phyloP scores from a whole-genome alignment of 1,140 invertebrate species.

The Mizuhopecten yessoensis region DNA sequence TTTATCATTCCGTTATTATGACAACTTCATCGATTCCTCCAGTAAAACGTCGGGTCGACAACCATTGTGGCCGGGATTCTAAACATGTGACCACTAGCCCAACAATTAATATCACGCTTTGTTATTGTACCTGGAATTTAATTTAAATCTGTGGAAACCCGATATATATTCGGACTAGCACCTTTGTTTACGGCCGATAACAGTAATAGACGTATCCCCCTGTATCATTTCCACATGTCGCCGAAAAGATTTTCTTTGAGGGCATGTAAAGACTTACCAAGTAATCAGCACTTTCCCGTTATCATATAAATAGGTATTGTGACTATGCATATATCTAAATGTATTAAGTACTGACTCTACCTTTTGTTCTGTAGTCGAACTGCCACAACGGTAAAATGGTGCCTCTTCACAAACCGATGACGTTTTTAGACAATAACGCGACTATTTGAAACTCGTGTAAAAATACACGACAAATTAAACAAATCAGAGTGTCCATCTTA shows the following conservation, averaged over 20 bases:
- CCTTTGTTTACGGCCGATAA: neutral
- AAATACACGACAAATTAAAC: too few species aligned
- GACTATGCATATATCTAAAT: slow-evolving; percentile 22
- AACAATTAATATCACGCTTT: slow-evolving; percentile 20
- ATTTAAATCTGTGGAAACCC: neutral
- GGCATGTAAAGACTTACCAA: neutral
- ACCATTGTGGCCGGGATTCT: neutral
- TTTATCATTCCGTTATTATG: too few species aligned
- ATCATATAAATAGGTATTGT: slow-evolving; percentile 26
- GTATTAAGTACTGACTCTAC: neutral
- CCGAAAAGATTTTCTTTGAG: neutral
- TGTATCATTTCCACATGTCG: neutral
- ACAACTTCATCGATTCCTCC: neutral
- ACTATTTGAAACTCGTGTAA: too few species aligned
- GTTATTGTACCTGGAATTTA: neutral
- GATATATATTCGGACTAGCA: neutral
- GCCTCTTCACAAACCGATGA: too few species aligned
- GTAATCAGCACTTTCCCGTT: neutral
- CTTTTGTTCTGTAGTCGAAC: too few species aligned
- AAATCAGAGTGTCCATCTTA: too few species aligned
- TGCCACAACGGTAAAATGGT: too few species aligned
- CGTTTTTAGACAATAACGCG: too few species aligned
- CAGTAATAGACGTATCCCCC: neutral
- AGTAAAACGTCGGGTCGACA: neutral
- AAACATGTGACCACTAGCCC: neutral